Conservation (phyloP, 2,888 invertebrate genomes). For the Unio pictorum region DNA sequence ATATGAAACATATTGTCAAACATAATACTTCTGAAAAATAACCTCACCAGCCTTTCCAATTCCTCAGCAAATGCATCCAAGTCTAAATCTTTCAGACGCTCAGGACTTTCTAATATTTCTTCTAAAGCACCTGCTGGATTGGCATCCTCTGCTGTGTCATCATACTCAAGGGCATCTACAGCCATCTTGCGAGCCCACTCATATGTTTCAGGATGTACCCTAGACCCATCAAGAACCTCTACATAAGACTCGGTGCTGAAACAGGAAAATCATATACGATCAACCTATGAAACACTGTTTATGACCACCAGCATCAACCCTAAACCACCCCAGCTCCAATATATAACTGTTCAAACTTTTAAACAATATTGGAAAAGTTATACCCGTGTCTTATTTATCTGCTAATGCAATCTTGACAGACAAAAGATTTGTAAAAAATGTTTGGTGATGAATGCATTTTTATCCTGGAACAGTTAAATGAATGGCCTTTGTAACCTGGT, state of each 20-base stretch:
- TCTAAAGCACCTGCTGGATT: constrained; percentile 97
- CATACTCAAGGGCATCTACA: constrained; percentile 97
- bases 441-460: too few species aligned
- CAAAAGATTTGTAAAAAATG: too few species aligned
- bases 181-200: constrained; percentile 99
- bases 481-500: too few species aligned
- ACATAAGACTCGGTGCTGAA: constrained; percentile 89
- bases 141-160: constrained; percentile 85
- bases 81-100: constrained; percentile 94
- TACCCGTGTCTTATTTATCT: too few species aligned
- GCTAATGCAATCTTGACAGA: too few species aligned
- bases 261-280: neutral
- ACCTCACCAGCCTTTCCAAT: constrained; percentile 84
- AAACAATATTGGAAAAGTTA: too few species aligned
- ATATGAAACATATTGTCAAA: neutral
- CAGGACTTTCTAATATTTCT: constrained; percentile 96
- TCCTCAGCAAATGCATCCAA: constrained; percentile 99
- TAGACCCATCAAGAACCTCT: constrained; percentile 95
- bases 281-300: too few species aligned
- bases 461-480: too few species aligned
- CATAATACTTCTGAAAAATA: neutral
- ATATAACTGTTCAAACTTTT: too few species aligned
- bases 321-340: too few species aligned
- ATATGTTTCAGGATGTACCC: constrained; percentile 99
- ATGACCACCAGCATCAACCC: too few species aligned